Evolutionary conservation across 1,140 invertebrate species (phyloP), one percentile per base, ranked within the genome.

Genomic region (Zaprionus camerounensis): DNA sequence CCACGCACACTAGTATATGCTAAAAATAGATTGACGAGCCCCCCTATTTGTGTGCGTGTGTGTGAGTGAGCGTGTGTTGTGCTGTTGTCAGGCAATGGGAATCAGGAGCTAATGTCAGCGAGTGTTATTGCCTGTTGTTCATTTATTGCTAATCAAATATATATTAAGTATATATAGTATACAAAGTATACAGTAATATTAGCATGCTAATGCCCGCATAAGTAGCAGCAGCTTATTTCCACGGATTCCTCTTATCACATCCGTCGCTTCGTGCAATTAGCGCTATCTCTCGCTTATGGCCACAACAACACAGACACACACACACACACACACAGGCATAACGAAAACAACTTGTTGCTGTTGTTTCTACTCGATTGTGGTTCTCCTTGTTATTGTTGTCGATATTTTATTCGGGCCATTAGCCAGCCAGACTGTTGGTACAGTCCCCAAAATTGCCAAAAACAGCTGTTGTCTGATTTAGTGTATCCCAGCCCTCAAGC

Each of bases 1-100:
- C 24, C 13, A 64, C 44, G 13, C 22, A 66, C 26, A 20, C 31
- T 44, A 58, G 15, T 44, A 36, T 24, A 64, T 57, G 59, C 22
- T 46, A 36, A 56, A 55, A 49, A 44, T 66, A 53, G 17, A 26
- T 1, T 22, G 12, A 87, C 83, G 85, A 90, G 84, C 84, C 84
- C 78, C 84, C 57, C 73, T 73, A 81, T 59, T 44, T 15, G 56
- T 61, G 20, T 22, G 15, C 5, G 1, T 28, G 20, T 68, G 41
- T 31, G 20, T 46, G 57, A 28, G 5, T n/a, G 26, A 13, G 22
- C 20, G 22, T 56, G 53, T 65, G 31, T n/a, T 38, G 53, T 44
- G 49, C 84, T 88, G 84, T 88, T 88, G 84, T 88, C 84, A 88
- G 85, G 84, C 65, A 24, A 79, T 59, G 58, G 72, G 58, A 72